Percentiles rank a stretch among this genome's conserved stretches.
Conservation (phyloP, 2,113 vertebrate species). For the Coracopsis vasa region DNA sequence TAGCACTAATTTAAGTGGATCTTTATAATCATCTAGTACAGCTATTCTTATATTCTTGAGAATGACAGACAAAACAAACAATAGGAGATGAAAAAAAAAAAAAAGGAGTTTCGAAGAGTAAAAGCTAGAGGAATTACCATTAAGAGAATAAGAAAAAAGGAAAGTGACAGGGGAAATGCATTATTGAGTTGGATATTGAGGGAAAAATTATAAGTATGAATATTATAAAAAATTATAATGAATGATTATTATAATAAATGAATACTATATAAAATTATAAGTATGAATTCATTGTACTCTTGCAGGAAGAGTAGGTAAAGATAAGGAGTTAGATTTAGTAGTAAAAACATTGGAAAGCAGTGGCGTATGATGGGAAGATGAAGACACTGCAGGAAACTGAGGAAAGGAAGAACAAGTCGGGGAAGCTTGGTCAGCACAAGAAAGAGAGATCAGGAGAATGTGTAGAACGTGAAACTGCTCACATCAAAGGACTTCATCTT, state of each 20-base stretch:
- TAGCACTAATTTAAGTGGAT: not conserved
- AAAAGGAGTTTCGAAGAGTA: not conserved
- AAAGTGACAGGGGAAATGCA: not conserved
- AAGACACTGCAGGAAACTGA: not conserved
- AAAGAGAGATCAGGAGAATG: not conserved
- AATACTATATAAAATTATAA: not conserved
- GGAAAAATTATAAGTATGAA: not conserved
- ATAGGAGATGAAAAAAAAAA: not conserved
- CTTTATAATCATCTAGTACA: not conserved
- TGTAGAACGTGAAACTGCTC: not conserved
- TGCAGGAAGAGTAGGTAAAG: not conserved
- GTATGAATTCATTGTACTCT: not conserved
- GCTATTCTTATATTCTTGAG: not conserved
- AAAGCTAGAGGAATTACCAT: not conserved
- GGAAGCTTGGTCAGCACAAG: not conserved
- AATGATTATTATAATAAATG: not conserved
- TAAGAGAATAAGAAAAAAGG: not conserved
- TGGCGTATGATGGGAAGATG: not conserved
- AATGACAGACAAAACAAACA: not conserved
- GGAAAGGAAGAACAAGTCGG: not conserved
- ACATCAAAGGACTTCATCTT: not conserved
- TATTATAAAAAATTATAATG: not conserved
- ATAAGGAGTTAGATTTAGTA: not conserved
- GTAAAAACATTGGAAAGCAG: not conserved
- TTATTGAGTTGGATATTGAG: not conserved